These are phyloP conservation scores for Odontocolon sp. DNA, from an alignment of 2,888 invertebrate genomes.

Conservation along the genomic window DNA sequence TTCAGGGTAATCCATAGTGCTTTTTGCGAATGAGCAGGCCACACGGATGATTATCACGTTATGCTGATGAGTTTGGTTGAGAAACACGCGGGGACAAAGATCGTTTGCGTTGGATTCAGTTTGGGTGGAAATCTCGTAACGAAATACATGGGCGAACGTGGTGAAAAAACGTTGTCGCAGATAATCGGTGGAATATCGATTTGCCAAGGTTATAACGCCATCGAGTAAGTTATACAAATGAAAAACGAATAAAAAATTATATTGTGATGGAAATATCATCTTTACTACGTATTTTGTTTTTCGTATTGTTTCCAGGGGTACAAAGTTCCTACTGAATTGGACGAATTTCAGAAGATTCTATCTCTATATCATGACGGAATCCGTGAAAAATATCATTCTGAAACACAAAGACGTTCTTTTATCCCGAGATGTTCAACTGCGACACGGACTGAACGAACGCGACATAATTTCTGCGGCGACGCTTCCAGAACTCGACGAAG, in stretches of 20 bases:
- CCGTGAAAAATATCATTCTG: constrained; percentile 93
- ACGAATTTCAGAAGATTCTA: constrained; percentile 94
- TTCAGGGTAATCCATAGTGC: constrained; percentile 12
- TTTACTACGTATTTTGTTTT: background rate
- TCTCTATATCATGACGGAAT: constrained; percentile 95
- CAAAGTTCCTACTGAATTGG: constrained; percentile 92
- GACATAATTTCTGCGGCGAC: constrained; percentile 94
- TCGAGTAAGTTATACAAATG: constrained; percentile 86
- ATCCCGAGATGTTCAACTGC: constrained; percentile 87
- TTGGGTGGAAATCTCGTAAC: constrained; percentile 96
- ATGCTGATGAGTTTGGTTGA: constrained; percentile 90
- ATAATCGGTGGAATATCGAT: constrained; percentile 95
- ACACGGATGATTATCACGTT: constrained; percentile 92
- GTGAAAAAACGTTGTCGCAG: constrained; percentile 84
- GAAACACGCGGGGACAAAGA: constrained; percentile 88
- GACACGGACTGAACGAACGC: constrained; percentile 88
- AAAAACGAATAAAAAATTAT: background rate
- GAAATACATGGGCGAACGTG: constrained; percentile 93
- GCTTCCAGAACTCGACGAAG: constrained; percentile 93
- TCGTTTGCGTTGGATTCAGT: constrained; percentile 95
- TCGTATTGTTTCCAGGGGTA: constrained; percentile 83
- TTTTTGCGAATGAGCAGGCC: constrained; percentile 83
- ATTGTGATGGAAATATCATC: background rate
- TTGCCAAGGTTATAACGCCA: constrained; percentile 96
- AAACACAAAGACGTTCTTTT: constrained; percentile 90